Base-by-base conservation (phyloP, 2,888 invertebrate genomes). In the Xestobium rufovillosum region DNA sequence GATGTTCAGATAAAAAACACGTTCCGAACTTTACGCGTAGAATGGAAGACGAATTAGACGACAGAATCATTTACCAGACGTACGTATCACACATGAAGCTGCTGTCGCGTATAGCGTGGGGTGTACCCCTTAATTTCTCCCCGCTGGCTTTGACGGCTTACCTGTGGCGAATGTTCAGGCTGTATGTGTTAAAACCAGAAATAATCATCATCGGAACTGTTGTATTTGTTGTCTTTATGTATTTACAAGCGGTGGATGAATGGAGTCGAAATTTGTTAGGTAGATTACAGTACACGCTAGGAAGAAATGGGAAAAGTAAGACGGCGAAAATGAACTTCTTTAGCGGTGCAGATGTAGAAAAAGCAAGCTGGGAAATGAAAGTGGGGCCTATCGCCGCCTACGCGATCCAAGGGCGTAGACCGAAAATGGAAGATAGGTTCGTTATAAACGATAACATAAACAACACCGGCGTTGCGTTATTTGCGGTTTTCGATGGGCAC, bases 401-500 rank as follows among this genome's bases (percentile, higher is more conserved):
- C 66, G 92, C 94, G 15, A 78, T 95, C 43, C 86, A 90, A 66
- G 95, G 95, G 2, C 75, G 90, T 45, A 71, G 94, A 56, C 80
- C 84, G 44, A 83, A 83, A 48, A 95, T 95, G 94, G 95, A 95
- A 71, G 94, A 95, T 65, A 75, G 92, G 57, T 94, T 89, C 64
- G 87, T 89, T 37, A 78, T 92, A 34, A 82, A 88, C 48, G 83
- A 85, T 63, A 82, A 90, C 58, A 80, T 90, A 35, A 83, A 85
- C 60, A 78, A 81, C 49, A 87, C 89, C 12, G 87, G 84, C 13
- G 81, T 91, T 35, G 84, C 89, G 12, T 69, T 95, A 39, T 91
- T 88, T 68, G 92, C 91, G 28, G 82, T 95, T 48, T 94, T 92
- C 63, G 94, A 95, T 68, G 94, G 94, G 0, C 94, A 95, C 63